These are phyloP conservation scores for Zaprionus vittiger DNA, from an alignment of 1,140 invertebrate species.

Conservation along the genomic window DNA sequence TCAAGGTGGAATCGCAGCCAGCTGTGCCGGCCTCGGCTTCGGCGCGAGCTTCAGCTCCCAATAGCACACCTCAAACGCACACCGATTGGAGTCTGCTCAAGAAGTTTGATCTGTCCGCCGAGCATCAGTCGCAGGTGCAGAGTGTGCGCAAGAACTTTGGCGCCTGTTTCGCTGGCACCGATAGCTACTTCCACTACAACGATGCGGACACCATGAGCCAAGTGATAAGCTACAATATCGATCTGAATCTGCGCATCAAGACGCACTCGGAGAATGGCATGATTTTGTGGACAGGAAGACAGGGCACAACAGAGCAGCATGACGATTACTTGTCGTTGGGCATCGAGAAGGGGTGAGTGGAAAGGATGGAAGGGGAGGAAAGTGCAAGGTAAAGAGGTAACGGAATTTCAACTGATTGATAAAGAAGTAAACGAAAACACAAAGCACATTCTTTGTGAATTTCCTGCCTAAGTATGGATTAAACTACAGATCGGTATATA, in stretches of 20 bases:
- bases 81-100: slow-evolving; percentile 80
- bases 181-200: slow-evolving; percentile 88
- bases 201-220: slow-evolving; percentile 90
- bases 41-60: neutral
- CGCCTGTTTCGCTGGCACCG: slow-evolving; percentile 89
- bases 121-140: slow-evolving; percentile 66
- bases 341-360: slow-evolving; percentile 90
- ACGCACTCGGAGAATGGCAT: slow-evolving; percentile 87
- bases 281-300: slow-evolving; percentile 95
- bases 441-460: too few relatives aligned
- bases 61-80: slow-evolving; percentile 69
- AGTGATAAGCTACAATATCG: slow-evolving; percentile 83
- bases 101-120: slow-evolving; percentile 74
- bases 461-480: too few relatives aligned
- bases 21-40: neutral
- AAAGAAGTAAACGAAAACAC: too few relatives aligned
- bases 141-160: slow-evolving; percentile 79
- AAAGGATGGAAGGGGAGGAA: neutral
- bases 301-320: slow-evolving; percentile 88
- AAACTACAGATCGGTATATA: too few relatives aligned
- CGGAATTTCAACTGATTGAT: too few relatives aligned
- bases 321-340: slow-evolving; percentile 94
- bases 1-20: slow-evolving; percentile 29
- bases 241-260: slow-evolving; percentile 83
- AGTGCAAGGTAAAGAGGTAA: too few relatives aligned